Evolutionary conservation across 2,797 vertebrate genomes (phyloP), one percentile per base, ranked within the genome.

Genomic region (Botia almorhae): DNA sequence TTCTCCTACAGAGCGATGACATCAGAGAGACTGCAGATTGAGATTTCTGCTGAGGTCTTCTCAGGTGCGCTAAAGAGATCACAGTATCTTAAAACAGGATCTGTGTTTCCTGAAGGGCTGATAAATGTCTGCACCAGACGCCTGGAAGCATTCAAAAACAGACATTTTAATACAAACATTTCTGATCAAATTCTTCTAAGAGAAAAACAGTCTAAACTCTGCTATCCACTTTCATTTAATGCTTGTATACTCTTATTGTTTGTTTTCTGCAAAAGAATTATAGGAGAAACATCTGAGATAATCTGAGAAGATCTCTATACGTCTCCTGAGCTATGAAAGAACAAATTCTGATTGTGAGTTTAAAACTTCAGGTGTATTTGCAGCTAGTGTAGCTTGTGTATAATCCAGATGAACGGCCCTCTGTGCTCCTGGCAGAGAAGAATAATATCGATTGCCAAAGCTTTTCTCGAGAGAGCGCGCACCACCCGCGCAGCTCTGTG

Each of bases 361-460:
- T 61, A 8, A 21, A 80, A 78, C 60, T 69, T 83, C 36, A 65
- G 14, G 2, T n/a, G 53, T 74, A 48, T 64, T 19, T 64, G 56
- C 48, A 65, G 70, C 12, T 58, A 26, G 76, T 65, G 78, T 50
- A 72, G 60, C 23, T 81, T 48, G 73, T 29, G 76, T 74, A 81
- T 61, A 69, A 78, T 69, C 64, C 69, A 21, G 33, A 72, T 39
- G 71, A 76, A 69, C 23, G 70, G 61, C 69, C 68, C 50, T 82
- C 61, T 82, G 60, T 64, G 75, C 55, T 87, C 80, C 51, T 83
- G 74, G 72, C 26, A 39, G 83, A 60, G 33, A 53, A 64, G 73
- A 50, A 63, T 74, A 55, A 69, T 74, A 85, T 84, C 75, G 83
- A 87, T 89, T 85, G 78, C 75, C 64, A 84, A 80, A 65, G 78